These are phyloP conservation scores for Pandemis cinnamomeana DNA, from an alignment of 2,888 invertebrate genomes.

Conservation along the genomic window DNA sequence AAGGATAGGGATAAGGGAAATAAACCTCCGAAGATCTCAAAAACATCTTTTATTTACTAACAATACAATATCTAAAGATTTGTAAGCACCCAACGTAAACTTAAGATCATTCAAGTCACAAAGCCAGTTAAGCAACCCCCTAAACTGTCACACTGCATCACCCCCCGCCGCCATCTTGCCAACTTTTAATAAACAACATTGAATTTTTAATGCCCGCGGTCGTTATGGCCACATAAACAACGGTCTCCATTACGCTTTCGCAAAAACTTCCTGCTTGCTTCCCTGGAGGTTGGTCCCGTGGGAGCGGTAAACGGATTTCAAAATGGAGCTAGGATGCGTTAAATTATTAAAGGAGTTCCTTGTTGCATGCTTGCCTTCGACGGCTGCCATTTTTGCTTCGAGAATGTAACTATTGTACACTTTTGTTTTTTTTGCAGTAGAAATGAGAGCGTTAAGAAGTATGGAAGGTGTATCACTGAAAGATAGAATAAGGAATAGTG, in stretches of 20 bases:
- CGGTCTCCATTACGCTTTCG: conserved; percentile 26
- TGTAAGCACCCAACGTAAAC: not conserved
- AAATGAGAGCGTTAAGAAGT: no score
- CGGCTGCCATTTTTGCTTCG: not conserved
- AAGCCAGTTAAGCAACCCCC: not conserved
- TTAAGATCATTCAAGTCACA: not conserved
- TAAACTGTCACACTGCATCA: conserved; percentile 6
- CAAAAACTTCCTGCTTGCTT: conserved; percentile 17
- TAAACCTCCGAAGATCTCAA: no score
- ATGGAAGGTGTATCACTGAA: no score
- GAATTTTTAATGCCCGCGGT: conserved; percentile 25
- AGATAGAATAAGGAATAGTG: no score
- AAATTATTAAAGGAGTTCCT: conserved; percentile 33
- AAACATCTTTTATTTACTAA: no score
- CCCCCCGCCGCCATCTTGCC: conserved; percentile 17
- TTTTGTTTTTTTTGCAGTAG: no score
- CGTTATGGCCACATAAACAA: conserved; percentile 33
- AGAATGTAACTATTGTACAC: not conserved
- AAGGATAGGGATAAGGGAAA: no score
- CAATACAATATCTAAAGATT: not conserved
- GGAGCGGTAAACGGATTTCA: conserved; percentile 39
- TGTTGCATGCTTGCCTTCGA: conserved; percentile 1
- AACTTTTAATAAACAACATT: conserved; percentile 31
- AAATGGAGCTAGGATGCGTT: conserved; percentile 34
- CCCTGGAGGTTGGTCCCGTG: conserved; percentile 9